phyloP scores from a whole-genome alignment of 1,140 invertebrate species.

The Drosophila willistoni region DNA sequence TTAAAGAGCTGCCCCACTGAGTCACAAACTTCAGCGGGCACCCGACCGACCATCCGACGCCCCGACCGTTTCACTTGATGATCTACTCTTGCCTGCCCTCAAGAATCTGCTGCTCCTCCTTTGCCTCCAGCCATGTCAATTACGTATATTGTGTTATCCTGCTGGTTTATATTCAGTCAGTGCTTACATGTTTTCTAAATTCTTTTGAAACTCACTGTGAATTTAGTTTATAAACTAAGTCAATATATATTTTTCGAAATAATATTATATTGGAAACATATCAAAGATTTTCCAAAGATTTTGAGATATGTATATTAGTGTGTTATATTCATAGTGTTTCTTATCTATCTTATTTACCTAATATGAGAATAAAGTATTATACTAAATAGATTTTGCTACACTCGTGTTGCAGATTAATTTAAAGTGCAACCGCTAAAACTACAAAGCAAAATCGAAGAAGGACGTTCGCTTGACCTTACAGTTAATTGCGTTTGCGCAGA shows the following conservation, averaged over 20 bases:
- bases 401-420: background rate
- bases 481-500: slow-evolving; percentile 41
- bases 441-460: background rate
- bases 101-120: background rate
- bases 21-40: background rate
- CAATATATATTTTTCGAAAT: background rate
- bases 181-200: background rate
- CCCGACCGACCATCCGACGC: background rate
- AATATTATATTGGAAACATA: no score
- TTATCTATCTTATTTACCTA: no score
- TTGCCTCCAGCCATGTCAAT: background rate
- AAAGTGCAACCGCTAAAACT: background rate
- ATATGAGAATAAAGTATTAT: background rate
- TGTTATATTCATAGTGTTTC: no score
- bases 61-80: background rate
- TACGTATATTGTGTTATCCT: background rate
- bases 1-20: slow-evolving; percentile 49
- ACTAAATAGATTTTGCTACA: background rate
- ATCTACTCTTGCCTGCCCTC: background rate
- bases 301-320: no score
- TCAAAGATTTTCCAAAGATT: no score
- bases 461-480: slow-evolving; percentile 4
- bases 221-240: background rate
- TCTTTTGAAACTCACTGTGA: background rate
- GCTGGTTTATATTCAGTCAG: background rate